Evolutionary conservation across 2,888 invertebrate genomes (phyloP).

Genomic region (Nasonia oneida): DNA sequence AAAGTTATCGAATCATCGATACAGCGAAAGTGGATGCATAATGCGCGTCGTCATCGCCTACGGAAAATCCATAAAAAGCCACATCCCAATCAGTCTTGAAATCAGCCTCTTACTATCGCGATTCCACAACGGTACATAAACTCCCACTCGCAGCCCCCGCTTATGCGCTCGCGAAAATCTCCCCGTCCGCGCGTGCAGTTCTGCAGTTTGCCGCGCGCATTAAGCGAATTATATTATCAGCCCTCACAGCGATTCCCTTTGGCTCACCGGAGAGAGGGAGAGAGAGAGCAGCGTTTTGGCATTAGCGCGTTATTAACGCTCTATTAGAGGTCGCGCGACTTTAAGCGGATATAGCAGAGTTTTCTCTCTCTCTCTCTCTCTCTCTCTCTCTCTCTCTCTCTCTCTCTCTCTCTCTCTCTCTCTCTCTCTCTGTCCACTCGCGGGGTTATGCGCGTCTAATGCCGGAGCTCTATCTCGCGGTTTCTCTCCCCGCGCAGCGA

Average conservation of each 20-base stretch:
- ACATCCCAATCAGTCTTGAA: too few species aligned
- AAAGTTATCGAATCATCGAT: not conserved
- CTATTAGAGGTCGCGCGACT: conserved; percentile 60
- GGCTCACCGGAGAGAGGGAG: not conserved
- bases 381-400: too few species aligned
- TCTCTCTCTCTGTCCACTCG: not conserved
- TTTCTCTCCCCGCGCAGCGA: not conserved
- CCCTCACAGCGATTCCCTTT: conserved; percentile 34
- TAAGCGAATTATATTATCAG: conserved; percentile 45
- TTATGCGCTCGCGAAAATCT: not conserved
- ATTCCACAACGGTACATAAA: too few species aligned
- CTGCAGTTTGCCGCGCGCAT: conserved; percentile 15
- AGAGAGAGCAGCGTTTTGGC: conserved; percentile 29
- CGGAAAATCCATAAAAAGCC: too few species aligned
- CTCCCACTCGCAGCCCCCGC: too few species aligned
- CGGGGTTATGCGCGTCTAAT: conserved; percentile 36
- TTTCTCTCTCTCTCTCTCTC: too few species aligned
- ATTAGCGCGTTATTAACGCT: conserved; percentile 67
- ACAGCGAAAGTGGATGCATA: too few species aligned
- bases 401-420: too few species aligned
- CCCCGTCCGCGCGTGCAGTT: not conserved
- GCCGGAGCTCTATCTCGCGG: conserved; percentile 20
- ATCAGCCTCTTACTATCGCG: too few species aligned
- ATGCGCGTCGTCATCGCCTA: too few species aligned
- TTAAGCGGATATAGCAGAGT: conserved; percentile 46